Evolutionary conservation across 1,140 invertebrate species (phyloP).

Genomic region (Oreohelix idahoensis): DNA sequence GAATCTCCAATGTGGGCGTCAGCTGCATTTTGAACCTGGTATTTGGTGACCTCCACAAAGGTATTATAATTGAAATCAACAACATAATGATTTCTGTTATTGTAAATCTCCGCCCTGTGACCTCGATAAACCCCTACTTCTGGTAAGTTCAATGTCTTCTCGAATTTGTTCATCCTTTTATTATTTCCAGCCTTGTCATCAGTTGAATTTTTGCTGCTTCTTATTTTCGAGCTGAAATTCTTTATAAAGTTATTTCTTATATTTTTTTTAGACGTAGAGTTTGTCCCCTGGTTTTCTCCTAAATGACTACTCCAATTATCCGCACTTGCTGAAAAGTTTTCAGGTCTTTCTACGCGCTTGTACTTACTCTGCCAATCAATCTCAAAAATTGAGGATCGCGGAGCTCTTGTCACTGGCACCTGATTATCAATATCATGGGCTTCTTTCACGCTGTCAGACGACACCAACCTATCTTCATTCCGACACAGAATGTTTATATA

Average conservation of each 20-base stretch:
- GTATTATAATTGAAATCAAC: neutral
- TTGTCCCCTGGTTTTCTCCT: too few species aligned
- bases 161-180: neutral
- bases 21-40: neutral
- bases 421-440: neutral
- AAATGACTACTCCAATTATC: too few species aligned
- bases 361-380: neutral
- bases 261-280: too few species aligned
- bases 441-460: neutral
- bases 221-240: too few species aligned
- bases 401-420: neutral
- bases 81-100: neutral
- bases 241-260: too few species aligned
- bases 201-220: neutral
- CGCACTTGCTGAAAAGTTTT: too few species aligned
- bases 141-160: neutral
- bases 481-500: neutral
- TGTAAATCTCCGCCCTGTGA: neutral
- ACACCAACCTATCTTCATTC: neutral
- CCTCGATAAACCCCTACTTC: neutral
- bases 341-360: neutral
- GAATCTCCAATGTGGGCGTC: neutral
- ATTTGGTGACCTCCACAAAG: neutral
- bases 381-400: neutral
- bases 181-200: neutral